Evolutionary conservation across 2,888 invertebrate species (phyloP).

Genomic region (Athalia cordata): DNA sequence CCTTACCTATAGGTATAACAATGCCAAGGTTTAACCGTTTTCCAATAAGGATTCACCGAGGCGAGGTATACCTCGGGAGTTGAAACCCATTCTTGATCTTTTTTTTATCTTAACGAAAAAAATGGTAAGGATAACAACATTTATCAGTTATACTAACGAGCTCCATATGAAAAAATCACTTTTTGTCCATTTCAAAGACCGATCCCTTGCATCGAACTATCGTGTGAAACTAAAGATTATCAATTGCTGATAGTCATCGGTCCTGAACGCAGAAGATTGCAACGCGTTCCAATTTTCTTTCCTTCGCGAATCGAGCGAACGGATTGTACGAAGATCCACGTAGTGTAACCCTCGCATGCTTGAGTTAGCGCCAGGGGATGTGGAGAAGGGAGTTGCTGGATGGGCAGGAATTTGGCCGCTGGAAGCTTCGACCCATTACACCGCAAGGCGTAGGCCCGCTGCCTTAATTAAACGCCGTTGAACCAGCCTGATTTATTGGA

Average conservation of each 20-base stretch:
- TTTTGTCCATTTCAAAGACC: too few relatives aligned
- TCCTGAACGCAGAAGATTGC: too few relatives aligned
- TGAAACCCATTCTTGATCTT: neutral
- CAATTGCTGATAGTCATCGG: too few relatives aligned
- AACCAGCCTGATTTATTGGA: conserved; percentile 47
- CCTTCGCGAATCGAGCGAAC: conserved; percentile 46
- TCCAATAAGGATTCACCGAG: neutral
- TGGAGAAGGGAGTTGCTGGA: conserved; percentile 71
- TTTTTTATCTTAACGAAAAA: neutral
- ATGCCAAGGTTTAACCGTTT: neutral
- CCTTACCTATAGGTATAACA: too few relatives aligned
- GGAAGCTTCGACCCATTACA: conserved; percentile 43
- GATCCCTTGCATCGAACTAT: too few relatives aligned
- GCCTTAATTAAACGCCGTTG: conserved; percentile 47
- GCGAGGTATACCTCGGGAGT: neutral
- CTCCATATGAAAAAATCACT: neutral
- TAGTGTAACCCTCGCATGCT: conserved; percentile 75
- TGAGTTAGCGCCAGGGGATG: conserved; percentile 63
- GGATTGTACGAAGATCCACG: conserved; percentile 70
- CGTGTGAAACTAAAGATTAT: too few relatives aligned
- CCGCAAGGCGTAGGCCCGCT: conserved; percentile 46
- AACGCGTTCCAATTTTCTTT: too few relatives aligned
- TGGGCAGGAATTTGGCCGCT: conserved; percentile 60
- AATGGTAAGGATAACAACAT: too few relatives aligned
- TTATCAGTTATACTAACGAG: neutral